Evolutionary conservation across 2,113 vertebrate species (phyloP), one percentile per base, ranked within the genome.

Genomic region (Rafetus swinhoei): DNA sequence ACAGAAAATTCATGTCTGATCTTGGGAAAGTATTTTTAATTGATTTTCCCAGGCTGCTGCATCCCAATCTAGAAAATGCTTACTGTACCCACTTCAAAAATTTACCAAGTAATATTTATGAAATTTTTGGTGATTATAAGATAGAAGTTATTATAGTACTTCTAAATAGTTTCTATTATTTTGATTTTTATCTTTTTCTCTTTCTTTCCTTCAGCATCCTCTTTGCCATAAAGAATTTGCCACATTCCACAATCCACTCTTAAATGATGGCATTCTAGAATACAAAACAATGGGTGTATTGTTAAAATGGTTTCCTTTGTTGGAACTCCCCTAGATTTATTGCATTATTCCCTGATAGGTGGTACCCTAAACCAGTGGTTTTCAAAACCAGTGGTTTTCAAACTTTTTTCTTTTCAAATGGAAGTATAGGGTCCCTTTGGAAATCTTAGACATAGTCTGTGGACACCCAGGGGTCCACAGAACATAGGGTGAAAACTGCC

Each of bases 1-100:
- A 90, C 45, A 88, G 95, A 82, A 94, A 93, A 93, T 57, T 16
- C 85, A 5, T 84, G 52, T 87, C 52, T 86, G 77, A 95, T 85
- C 62, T 87, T 27, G 27, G n/a, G 13, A 82, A 93, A 89, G 50
- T 82, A 60, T 74, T 24, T 95, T 35, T 72, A 72, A 35, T 21
- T 86, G 24, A 93, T 82, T 74, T 87, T 91, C 79, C 74, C 81
- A 87, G 65, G 72, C 81, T 39, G 92, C 81, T 86, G 84, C 69
- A 13, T 85, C 87, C 29, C 29, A 91, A 56, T 82, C 81, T 74
- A 10, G 8, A 85, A 62, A 18, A 59, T 19, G 0, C 82, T 56
- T 84, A 88, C 65, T 1, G 29, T 81, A 21, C 35, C 0, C 35
- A 32, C 87, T 69, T 81, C 60, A 79, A 39, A 96, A 52, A 60